phyloP scores from a whole-genome alignment of 2,797 vertebrate species.

The Poecile montanus region DNA sequence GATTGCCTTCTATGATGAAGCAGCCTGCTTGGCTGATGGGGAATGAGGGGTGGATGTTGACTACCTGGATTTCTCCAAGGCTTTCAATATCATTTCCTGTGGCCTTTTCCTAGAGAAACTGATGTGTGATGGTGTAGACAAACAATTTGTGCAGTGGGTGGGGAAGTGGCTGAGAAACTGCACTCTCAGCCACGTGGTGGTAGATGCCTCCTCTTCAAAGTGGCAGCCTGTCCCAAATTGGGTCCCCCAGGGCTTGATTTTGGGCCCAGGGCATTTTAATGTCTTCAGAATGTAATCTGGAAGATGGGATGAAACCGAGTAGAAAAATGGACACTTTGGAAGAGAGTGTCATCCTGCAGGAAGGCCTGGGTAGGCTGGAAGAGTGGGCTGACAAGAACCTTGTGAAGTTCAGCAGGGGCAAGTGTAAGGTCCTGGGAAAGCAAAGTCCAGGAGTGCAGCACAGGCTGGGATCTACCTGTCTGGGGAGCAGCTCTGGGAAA shows the following conservation, averaged over 20 bases:
- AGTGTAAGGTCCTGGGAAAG: neutral
- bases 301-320: neutral
- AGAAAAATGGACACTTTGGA: neutral
- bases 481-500: neutral
- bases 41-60: neutral
- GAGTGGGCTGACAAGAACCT: neutral
- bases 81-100: neutral
- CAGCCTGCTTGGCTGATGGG: neutral
- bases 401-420: neutral
- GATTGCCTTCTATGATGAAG: neutral
- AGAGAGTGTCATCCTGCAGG: neutral
- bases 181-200: neutral
- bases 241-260: neutral
- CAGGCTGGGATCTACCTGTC: neutral
- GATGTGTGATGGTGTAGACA: neutral
- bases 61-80: neutral
- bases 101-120: neutral
- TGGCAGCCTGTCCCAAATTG: neutral
- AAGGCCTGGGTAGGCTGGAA: neutral
- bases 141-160: neutral
- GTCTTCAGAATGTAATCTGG: neutral
- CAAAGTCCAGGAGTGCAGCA: neutral
- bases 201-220: neutral
- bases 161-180: neutral
- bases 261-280: neutral